Conservation (phyloP, 2,113 vertebrate genomes). For the Balaeniceps rex region DNA sequence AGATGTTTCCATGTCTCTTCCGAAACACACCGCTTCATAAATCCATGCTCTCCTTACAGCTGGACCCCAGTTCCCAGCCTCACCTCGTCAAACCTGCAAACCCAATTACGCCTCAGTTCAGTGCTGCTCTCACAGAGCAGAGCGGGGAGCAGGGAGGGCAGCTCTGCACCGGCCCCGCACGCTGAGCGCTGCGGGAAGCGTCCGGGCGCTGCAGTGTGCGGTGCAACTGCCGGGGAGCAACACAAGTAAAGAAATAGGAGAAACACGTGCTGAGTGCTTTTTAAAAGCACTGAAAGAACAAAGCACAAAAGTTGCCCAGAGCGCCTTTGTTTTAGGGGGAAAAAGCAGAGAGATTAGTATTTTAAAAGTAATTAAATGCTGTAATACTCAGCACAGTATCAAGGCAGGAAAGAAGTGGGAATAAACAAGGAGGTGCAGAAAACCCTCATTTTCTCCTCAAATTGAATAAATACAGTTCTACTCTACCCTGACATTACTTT, state of each 20-base stretch:
- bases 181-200: neutral
- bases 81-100: neutral
- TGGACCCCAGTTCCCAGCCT: neutral
- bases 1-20: neutral
- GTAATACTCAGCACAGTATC: neutral
- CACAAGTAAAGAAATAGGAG: accelerated
- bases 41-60: neutral
- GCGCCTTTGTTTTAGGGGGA: neutral
- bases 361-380: neutral
- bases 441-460: neutral
- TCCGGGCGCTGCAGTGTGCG: accelerated
- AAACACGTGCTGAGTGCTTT: neutral
- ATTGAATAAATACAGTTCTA: neutral
- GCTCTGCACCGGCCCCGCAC: accelerated
- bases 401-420: neutral
- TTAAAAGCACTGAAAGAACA: neutral
- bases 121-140: neutral
- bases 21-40: neutral
- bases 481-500: neutral
- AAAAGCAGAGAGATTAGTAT: neutral
- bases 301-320: neutral
- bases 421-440: neutral
- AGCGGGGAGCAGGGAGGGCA: neutral
- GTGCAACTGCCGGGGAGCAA: neutral
- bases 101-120: accelerated